A percentile compares a stretch with the other conserved stretches of the same genome.
Evolutionary conservation across 2,113 vertebrate genomes (phyloP).

Genomic region (Colossoma macropomum): DNA sequence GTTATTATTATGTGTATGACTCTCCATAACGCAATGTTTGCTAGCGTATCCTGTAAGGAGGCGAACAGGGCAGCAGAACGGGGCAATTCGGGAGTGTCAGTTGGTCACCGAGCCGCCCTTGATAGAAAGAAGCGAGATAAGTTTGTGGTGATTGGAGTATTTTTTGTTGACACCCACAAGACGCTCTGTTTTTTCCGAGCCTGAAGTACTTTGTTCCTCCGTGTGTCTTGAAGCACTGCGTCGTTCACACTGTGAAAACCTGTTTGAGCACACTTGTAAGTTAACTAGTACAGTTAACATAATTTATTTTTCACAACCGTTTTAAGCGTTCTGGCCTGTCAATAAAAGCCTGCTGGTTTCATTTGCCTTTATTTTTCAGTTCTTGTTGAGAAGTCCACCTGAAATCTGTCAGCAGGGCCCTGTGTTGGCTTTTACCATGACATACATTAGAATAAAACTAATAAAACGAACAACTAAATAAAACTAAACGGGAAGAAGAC

Average conservation of each 20-base stretch:
- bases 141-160: neutral
- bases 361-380: no score
- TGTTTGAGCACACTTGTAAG: neutral
- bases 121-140: neutral
- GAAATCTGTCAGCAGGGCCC: neutral
- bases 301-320: no score
- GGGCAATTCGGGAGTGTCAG: neutral
- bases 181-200: neutral
- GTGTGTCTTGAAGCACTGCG: neutral
- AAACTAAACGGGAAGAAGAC: no score
- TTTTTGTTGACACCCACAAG: neutral
- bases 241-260: neutral
- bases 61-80: neutral
- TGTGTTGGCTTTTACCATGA: neutral
- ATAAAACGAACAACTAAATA: neutral
- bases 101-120: neutral
- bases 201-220: neutral
- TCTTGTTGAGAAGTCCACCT: neutral
- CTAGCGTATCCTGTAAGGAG: neutral
- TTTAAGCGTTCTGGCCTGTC: no score
- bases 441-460: neutral
- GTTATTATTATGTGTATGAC: constrained; percentile 54
- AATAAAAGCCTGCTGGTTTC: no score
- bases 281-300: neutral
- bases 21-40: constrained; percentile 42